These are phyloP conservation scores for Crenuchus spilurus DNA, from an alignment of 2,797 vertebrate genomes.

Conservation along the genomic window DNA sequence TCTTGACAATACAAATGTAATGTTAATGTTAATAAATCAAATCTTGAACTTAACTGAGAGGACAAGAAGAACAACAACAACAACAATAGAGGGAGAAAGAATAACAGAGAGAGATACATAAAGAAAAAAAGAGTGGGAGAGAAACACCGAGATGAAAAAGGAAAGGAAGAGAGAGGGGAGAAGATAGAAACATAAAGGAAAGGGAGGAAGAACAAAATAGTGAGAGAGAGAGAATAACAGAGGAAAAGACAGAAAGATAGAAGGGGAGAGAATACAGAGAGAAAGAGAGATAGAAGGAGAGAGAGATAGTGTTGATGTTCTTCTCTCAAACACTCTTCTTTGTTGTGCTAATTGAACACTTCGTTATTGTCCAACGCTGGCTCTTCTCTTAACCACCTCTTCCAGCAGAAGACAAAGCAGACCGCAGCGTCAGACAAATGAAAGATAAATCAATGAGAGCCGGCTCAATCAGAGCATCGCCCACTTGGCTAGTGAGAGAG, in stretches of 20 bases:
- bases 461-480: conserved; percentile 56
- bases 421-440: conserved; percentile 57
- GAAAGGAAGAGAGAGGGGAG: too few species aligned
- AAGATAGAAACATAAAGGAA: too few species aligned
- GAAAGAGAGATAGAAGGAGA: conserved; percentile 13
- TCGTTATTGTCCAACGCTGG: conserved; percentile 67
- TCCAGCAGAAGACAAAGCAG: conserved; percentile 60
- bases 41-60: too few species aligned
- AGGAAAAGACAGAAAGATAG: conserved; percentile 2
- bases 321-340: conserved; percentile 61
- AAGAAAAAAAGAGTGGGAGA: too few species aligned
- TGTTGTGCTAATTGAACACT: conserved; percentile 75
- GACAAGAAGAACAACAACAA: too few species aligned
- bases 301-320: conserved; percentile 57
- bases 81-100: too few species aligned
- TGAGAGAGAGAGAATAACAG: conserved; percentile 14
- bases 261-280: conserved; percentile 12
- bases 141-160: too few species aligned
- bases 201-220: too few species aligned
- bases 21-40: too few species aligned
- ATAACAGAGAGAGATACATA: too few species aligned
- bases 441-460: conserved; percentile 60
- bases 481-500: conserved; percentile 48
- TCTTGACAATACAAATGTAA: too few species aligned
- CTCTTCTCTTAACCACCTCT: conserved; percentile 66